Evolutionary conservation across 2,888 invertebrate genomes (phyloP).

Genomic region (Diaphora mendica): DNA sequence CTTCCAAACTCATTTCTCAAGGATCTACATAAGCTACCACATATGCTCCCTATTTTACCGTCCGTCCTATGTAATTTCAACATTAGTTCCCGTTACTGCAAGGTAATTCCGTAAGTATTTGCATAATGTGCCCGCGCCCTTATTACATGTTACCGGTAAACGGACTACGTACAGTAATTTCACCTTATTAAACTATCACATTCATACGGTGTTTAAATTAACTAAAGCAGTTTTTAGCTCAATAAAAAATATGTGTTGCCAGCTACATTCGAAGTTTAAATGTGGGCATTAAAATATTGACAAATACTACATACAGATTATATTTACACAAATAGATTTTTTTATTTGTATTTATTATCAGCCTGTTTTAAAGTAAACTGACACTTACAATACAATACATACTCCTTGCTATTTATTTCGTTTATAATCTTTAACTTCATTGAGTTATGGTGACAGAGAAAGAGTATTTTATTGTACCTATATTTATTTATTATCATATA

Average conservation of each 20-base stretch:
- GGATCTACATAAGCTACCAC: slow-evolving; percentile 12
- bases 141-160: slow-evolving; percentile 46
- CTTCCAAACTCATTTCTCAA: slow-evolving; percentile 6
- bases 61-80: slow-evolving; percentile 15
- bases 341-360: not conserved
- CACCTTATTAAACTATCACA: slow-evolving; percentile 35
- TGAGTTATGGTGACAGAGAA: not conserved
- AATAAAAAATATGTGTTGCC: not conserved
- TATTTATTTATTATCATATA: not conserved
- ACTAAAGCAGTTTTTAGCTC: not conserved
- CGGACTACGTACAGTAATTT: slow-evolving; percentile 32
- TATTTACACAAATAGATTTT: too few relatives aligned
- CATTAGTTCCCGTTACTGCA: slow-evolving; percentile 50
- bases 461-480: not conserved
- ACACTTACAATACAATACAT: not conserved
- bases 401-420: not conserved
- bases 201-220: not conserved
- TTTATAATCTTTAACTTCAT: not conserved
- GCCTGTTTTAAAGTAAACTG: not conserved
- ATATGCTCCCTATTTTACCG: slow-evolving; percentile 10
- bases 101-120: slow-evolving; percentile 55
- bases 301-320: too few relatives aligned
- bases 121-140: slow-evolving; percentile 51
- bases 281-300: not conserved
- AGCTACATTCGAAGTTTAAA: not conserved